A percentile compares a stretch with the other conserved stretches of the same genome.
Conservation (phyloP, 64 coral and sea anemone species). For the Montipora foliosa region DNA sequence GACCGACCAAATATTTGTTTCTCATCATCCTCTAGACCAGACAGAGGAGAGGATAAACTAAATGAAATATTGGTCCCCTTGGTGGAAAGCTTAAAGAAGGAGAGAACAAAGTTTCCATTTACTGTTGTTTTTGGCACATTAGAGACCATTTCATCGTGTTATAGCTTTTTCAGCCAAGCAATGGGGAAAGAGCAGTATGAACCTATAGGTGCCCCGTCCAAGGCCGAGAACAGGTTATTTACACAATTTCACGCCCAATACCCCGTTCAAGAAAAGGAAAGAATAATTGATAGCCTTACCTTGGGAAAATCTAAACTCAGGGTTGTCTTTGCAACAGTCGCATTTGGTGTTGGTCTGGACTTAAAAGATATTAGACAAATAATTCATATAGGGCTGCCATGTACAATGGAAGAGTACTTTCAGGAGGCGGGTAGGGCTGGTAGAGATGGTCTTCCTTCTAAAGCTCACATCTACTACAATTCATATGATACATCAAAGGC, state of each 20-base stretch:
- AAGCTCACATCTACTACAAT: slow-evolving; percentile 30
- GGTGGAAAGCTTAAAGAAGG: neutral
- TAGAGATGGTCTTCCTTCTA: slow-evolving; percentile 33
- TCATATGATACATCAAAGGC: slow-evolving; percentile 52
- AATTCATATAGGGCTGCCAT: slow-evolving; percentile 31
- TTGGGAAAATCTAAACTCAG: slow-evolving; percentile 16
- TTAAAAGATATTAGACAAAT: slow-evolving; percentile 41
- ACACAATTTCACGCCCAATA: slow-evolving; percentile 29
- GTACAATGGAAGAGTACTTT: slow-evolving; percentile 41
- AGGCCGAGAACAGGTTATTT: slow-evolving; percentile 1
- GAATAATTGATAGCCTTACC: neutral
- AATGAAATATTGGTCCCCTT: neutral
- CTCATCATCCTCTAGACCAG: slow-evolving; percentile 21
- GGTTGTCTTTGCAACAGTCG: slow-evolving; percentile 34
- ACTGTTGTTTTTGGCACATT: slow-evolving; percentile 29
- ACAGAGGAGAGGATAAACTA: neutral
- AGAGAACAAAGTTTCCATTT: slow-evolving; percentile 22
- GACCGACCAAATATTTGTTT: neutral
- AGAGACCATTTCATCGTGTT: slow-evolving; percentile 28
- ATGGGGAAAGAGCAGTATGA: neutral
- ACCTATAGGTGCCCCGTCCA: neutral
- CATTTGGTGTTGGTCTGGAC: slow-evolving; percentile 42
- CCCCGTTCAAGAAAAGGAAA: neutral
- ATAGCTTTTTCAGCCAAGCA: neutral
- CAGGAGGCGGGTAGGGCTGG: slow-evolving; percentile 42